Evolutionary conservation across 2,113 vertebrate genomes (phyloP), one percentile per base, ranked within the genome.

Genomic region (Forbesichthys agassizii): DNA sequence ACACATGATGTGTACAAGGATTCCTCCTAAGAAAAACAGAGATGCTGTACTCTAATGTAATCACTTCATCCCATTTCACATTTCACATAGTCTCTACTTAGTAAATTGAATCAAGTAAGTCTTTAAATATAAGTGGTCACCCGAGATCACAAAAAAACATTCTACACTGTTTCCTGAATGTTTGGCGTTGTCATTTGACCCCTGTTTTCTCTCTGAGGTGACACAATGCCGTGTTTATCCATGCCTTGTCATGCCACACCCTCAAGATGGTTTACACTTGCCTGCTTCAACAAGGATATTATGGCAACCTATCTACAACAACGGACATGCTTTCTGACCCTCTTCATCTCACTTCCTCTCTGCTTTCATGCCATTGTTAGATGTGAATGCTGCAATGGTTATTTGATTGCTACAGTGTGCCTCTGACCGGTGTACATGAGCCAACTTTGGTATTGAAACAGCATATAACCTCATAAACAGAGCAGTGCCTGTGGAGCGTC

Each of bases 401-500:
- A 11, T 77, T 81, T 81, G 81, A 88, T 87, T 87, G 81, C 79
- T 33, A 63, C 72, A 5, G 57, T 63, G 71, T 67, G 71, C 72
- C 74, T 36, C 36, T n/a, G 52, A 69, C 69, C 78, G 33, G 64
- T 68, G 51, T 54, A 73, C 67, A 64, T 57, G 60, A 65, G 57
- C 36, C 10, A 57, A 20, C 36, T 4, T 16, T 6, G 75, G 80
- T 48, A 57, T 61, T 75, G 61, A 55, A 80, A 72, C 73, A 72
- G 77, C 77, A 81, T 82, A 61, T 87, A 65, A 80, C 81, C 81
- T 85, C 84, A 84, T 73, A 68, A 81, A 71, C 72, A 61, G 69
- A 65, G 13, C 14, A 48, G 14, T 75, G 48, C 0, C 86, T 84
- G 84, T 77, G 46, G 63, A 82, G 65, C 57, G 67, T 84, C 79